Conservation (phyloP, 2,797 vertebrate genomes). For the Xenentodon cancila region DNA sequence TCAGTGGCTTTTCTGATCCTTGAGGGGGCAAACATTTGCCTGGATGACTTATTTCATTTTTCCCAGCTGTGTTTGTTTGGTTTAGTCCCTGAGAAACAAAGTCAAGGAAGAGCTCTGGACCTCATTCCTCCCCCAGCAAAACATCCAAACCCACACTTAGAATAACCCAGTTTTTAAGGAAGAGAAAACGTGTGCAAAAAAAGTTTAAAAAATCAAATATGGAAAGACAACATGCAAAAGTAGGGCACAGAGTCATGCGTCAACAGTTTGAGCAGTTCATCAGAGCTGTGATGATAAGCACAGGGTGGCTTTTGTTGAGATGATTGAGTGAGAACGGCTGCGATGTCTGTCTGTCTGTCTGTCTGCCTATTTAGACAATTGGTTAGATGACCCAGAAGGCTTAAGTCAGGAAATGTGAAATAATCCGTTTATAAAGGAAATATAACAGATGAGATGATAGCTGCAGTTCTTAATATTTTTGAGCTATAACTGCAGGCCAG, state of each 20-base stretch:
- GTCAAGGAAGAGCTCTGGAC: constrained; percentile 6
- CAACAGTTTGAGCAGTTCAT: constrained; percentile 43
- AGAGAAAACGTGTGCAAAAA: constrained; percentile 19
- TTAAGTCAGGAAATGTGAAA: too few relatives aligned
- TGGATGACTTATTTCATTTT: constrained; percentile 7
- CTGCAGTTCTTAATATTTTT: too few relatives aligned
- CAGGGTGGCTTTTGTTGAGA: constrained; percentile 13
- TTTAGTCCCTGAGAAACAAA: constrained; percentile 34
- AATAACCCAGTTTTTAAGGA: constrained; percentile 37
- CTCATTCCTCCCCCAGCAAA: constrained; percentile 26
- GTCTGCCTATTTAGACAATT: neutral
- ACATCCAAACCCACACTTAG: constrained; percentile 41
- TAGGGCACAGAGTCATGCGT: constrained; percentile 21
- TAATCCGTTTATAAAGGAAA: too few relatives aligned
- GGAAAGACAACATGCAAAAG: constrained; percentile 34
- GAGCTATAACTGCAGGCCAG: too few relatives aligned
- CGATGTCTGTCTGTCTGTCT: constrained; percentile 26
- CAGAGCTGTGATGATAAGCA: constrained; percentile 21
- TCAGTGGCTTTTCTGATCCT: constrained; percentile 5
- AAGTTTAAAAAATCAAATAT: constrained; percentile 36
- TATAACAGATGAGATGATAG: too few relatives aligned
- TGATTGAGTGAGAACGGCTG: constrained; percentile 8
- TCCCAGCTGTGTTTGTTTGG: constrained; percentile 52
- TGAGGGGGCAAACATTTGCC: constrained; percentile 17
- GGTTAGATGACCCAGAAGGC: neutral